phyloP scores from a whole-genome alignment of 2,888 invertebrate genomes.

The Anarsia innoxiella region DNA sequence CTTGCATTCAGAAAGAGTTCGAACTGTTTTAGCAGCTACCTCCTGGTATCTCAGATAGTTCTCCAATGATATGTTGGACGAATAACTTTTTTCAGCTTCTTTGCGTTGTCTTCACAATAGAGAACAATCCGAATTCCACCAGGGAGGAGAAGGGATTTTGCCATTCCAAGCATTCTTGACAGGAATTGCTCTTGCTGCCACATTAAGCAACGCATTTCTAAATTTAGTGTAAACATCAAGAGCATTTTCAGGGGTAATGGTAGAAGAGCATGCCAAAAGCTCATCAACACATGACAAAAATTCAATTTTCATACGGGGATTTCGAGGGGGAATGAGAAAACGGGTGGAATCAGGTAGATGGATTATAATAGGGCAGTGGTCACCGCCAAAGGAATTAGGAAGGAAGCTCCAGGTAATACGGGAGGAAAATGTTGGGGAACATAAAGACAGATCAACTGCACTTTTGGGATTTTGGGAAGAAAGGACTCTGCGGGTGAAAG shows the following conservation, averaged over 20 bases:
- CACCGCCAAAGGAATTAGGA: neutral
- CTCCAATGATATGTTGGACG: slow-evolving; percentile 7
- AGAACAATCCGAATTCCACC: slow-evolving; percentile 7
- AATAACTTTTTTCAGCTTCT: slow-evolving; percentile 14
- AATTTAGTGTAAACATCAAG: neutral
- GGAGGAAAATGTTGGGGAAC: slow-evolving; percentile 5
- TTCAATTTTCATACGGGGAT: neutral
- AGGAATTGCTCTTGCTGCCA: neutral
- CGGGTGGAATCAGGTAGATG: slow-evolving; percentile 1
- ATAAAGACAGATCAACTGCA: slow-evolving; percentile 9
- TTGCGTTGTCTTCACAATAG: neutral
- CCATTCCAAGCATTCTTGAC: neutral
- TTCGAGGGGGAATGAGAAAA: neutral
- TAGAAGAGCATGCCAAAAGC: neutral
- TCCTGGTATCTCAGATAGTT: slow-evolving; percentile 8
- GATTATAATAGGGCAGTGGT: slow-evolving; percentile 4
- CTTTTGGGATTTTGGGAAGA: slow-evolving; percentile 10
- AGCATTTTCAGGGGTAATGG: neutral
- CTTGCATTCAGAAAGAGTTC: too few species aligned
- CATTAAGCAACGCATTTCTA: neutral
- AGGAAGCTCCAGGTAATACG: neutral
- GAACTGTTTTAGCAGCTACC: too few species aligned
- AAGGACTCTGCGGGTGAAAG: slow-evolving; percentile 9
- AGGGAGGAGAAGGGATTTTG: neutral
- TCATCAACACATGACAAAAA: neutral